Percentiles rank a stretch among this genome's conserved stretches.
Evolutionary conservation across 2,797 vertebrate genomes (phyloP).

Genomic region (Paguma larvata): DNA sequence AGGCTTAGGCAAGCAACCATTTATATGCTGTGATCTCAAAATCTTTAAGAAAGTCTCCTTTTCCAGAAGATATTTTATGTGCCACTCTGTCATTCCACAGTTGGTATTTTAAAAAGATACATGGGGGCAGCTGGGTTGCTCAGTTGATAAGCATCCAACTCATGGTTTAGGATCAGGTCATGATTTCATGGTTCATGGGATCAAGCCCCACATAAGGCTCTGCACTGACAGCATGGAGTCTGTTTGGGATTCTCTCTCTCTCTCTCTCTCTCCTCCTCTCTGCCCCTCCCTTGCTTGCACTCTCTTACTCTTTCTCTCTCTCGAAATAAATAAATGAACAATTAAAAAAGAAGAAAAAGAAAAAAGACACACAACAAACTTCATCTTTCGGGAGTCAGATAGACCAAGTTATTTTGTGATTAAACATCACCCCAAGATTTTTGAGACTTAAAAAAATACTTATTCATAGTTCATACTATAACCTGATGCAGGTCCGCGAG

Average conservation of each 20-base stretch:
- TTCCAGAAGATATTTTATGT: not conserved
- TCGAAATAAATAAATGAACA: too few species aligned
- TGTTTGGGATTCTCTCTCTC: too few species aligned
- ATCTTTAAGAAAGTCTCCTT: not conserved
- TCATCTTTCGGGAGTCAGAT: not conserved
- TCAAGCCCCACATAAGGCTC: too few species aligned
- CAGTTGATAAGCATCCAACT: too few species aligned
- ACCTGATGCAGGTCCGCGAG: not conserved
- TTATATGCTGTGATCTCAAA: not conserved
- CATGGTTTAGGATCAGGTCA: too few species aligned
- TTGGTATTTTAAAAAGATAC: not conserved
- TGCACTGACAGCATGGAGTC: too few species aligned
- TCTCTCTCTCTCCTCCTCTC: too few species aligned
- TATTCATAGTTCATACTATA: not conserved
- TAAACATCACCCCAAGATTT: not conserved
- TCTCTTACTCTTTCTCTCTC: too few species aligned
- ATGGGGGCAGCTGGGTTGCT: too few species aligned
- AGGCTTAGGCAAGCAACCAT: not conserved
- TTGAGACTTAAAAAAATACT: not conserved
- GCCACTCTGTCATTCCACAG: not conserved
- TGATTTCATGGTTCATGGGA: too few species aligned
- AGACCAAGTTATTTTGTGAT: slow-evolving; percentile 12
- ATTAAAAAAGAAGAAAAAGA: not conserved
- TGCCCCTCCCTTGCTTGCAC: too few species aligned
- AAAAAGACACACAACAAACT: not conserved